Evolutionary conservation across 30 jellyfish, hydroid and myxozoan genomes (phyloP).

Genomic region (Turritopsis rubra): DNA sequence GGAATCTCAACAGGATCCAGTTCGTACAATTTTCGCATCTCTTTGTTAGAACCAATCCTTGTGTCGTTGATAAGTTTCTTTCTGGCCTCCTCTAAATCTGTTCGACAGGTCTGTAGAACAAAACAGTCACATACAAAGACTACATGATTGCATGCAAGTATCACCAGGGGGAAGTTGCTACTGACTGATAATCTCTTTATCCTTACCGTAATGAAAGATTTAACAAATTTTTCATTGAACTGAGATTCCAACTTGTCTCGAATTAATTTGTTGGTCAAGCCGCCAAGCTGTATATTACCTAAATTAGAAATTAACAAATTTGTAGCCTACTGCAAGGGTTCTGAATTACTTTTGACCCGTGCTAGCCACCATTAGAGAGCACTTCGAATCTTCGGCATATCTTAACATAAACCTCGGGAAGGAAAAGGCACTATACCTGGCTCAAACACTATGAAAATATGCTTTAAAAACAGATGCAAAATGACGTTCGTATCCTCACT

Average conservation of each 20-base stretch:
- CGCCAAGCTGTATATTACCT: not conserved
- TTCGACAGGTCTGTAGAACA: not conserved
- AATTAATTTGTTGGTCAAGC: not conserved
- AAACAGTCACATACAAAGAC: not conserved
- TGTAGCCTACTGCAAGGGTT: too few species aligned
- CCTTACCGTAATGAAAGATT: not conserved
- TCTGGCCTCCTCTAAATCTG: not conserved
- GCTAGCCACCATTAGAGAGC: too few species aligned
- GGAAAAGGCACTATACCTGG: not conserved
- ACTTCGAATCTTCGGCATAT: too few species aligned
- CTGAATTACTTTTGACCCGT: too few species aligned
- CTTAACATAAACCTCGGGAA: too few species aligned
- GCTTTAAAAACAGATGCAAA: constrained; percentile 38
- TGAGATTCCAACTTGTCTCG: not conserved
- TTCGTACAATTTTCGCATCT: constrained; percentile 44
- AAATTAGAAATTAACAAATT: too few species aligned
- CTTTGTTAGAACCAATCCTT: constrained; percentile 5
- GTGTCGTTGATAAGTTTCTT: not conserved
- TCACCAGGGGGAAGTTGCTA: not conserved
- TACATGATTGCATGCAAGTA: not conserved
- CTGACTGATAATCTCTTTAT: not conserved
- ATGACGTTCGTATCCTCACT: constrained; percentile 32
- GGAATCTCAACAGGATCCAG: constrained; percentile 22
- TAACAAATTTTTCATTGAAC: not conserved
- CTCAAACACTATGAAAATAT: not conserved